A percentile compares a stretch with the other conserved stretches of the same genome.
Evolutionary conservation across 2,888 invertebrate species (phyloP).

Genomic region (Strigamia transsilvanica): DNA sequence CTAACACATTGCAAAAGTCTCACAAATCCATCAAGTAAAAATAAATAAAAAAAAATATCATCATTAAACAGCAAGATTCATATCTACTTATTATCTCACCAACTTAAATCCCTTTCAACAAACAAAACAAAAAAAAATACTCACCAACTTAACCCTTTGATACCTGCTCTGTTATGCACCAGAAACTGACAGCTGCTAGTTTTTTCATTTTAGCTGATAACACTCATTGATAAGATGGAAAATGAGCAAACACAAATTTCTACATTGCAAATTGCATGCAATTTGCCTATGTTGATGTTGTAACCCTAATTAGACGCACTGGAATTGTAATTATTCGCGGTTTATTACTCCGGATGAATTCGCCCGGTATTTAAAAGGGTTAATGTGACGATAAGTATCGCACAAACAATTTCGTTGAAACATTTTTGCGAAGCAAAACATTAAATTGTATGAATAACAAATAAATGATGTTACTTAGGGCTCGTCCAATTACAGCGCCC

Average conservation of each 20-base stretch:
- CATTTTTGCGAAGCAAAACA: too few species aligned
- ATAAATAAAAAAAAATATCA: not conserved
- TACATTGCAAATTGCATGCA: not conserved
- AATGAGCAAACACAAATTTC: not conserved
- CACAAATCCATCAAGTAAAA: slow-evolving; percentile 19
- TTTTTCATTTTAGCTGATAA: not conserved
- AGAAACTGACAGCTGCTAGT: not conserved
- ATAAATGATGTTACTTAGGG: too few species aligned
- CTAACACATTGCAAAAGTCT: slow-evolving; percentile 25
- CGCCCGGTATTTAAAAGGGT: too few species aligned
- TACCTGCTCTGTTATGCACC: not conserved
- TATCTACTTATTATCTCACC: not conserved
- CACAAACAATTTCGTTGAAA: too few species aligned
- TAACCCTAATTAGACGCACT: not conserved
- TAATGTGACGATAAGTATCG: too few species aligned
- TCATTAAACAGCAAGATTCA: slow-evolving; percentile 1
- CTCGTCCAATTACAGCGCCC: too few species aligned
- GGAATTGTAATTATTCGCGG: too few species aligned
- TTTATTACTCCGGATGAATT: too few species aligned
- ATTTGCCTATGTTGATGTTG: not conserved
- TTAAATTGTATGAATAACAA: too few species aligned
- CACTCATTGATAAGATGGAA: not conserved
- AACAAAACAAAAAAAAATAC: not conserved
- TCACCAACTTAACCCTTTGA: slow-evolving; percentile 16
- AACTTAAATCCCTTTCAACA: slow-evolving; percentile 3